Evolutionary conservation across 2,888 invertebrate species (phyloP).

Genomic region (Xylota segnis): DNA sequence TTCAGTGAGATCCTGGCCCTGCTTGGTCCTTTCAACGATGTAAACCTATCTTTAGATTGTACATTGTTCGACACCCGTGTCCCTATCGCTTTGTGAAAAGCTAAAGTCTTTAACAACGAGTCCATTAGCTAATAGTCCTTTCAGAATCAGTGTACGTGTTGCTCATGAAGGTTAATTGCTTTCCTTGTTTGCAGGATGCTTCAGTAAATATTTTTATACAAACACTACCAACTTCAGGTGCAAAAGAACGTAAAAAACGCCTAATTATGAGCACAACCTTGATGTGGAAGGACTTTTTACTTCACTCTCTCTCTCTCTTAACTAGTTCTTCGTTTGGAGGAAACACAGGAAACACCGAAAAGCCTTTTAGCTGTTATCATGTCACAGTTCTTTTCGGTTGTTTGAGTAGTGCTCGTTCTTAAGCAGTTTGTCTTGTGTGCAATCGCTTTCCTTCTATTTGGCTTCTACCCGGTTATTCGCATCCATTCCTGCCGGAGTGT

Average conservation of each 20-base stretch:
- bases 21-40: too few relatives aligned
- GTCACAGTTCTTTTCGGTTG: background rate
- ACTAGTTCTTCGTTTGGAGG: background rate
- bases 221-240: conserved; percentile 5
- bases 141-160: background rate
- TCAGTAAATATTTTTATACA: conserved; percentile 12
- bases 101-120: background rate
- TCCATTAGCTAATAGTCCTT: background rate
- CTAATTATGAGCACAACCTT: conserved; percentile 31
- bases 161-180: background rate
- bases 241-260: conserved; percentile 2
- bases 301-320: too few relatives aligned
- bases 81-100: too few relatives aligned
- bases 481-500: conserved; percentile 4
- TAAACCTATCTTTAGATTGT: too few relatives aligned
- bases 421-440: background rate
- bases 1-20: too few relatives aligned
- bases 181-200: conserved; percentile 18
- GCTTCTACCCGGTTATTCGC: background rate
- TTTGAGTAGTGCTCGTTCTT: background rate
- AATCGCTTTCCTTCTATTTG: background rate
- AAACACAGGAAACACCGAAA: background rate
- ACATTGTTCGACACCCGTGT: too few relatives aligned
- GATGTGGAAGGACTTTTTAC: conserved; percentile 17
- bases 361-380: background rate